Percentiles rank a stretch among this genome's conserved stretches.
phyloP scores from a whole-genome alignment of 2,797 vertebrate genomes.

The Clarias pachynema region DNA sequence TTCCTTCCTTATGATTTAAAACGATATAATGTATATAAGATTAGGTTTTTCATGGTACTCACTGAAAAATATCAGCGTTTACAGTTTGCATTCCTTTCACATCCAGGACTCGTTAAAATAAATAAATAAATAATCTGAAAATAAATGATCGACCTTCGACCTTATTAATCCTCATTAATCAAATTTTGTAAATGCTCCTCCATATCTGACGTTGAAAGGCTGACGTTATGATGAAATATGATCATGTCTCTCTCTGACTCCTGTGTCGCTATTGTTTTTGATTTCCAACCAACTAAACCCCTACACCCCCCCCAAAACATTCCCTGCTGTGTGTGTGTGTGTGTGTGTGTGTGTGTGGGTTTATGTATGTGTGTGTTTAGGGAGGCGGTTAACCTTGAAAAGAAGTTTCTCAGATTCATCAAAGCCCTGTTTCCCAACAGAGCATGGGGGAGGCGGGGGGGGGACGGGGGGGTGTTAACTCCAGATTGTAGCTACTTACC shows the following conservation, averaged over 20 bases:
- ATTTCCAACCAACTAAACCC: constrained; percentile 9
- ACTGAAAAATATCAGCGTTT: constrained; percentile 34
- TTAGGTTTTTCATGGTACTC: too few relatives aligned
- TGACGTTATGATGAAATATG: constrained; percentile 51
- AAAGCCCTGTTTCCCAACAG: constrained; percentile 30
- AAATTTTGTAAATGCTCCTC: constrained; percentile 47
- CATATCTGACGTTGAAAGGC: constrained; percentile 35
- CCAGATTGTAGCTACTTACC: constrained; percentile 35
- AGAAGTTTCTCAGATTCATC: constrained; percentile 43
- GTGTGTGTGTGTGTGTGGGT: constrained; percentile 29
- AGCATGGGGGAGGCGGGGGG: neutral
- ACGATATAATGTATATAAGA: neutral
- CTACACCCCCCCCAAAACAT: neutral
- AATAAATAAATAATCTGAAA: neutral
- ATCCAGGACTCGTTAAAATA: neutral
- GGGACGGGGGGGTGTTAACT: neutral
- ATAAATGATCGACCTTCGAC: constrained; percentile 55
- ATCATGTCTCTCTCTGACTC: constrained; percentile 37
- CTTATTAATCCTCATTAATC: constrained; percentile 58
- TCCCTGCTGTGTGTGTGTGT: constrained; percentile 37
- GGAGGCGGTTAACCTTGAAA: constrained; percentile 44
- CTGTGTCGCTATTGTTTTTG: constrained; percentile 51
- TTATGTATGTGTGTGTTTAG: constrained; percentile 19
- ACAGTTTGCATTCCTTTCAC: constrained; percentile 20
- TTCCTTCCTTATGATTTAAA: neutral